phyloP scores from a whole-genome alignment of 2,797 vertebrate species.

The Siniperca undulata region DNA sequence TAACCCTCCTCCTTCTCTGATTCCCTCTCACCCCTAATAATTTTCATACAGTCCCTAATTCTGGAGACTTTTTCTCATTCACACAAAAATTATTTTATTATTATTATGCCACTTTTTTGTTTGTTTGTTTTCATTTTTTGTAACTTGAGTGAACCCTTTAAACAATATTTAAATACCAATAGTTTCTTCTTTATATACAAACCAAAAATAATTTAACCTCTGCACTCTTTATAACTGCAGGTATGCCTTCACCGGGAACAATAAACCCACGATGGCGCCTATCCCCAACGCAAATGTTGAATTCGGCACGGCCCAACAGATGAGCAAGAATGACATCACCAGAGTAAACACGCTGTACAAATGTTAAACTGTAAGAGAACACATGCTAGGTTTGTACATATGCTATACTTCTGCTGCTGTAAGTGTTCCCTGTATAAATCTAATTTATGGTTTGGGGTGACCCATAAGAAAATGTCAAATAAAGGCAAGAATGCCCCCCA shows the following conservation, averaged over 20 bases:
- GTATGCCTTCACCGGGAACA: slow-evolving; percentile 79
- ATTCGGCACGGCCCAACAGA: slow-evolving; percentile 69
- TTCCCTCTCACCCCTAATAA: no score
- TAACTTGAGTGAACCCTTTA: no score
- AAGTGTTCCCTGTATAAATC: not conserved
- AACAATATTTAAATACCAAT: no score
- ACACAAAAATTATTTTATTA: no score
- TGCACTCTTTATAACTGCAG: slow-evolving; percentile 46
- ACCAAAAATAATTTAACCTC: not conserved
- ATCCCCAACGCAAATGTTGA: slow-evolving; percentile 71
- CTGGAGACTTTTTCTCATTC: no score
- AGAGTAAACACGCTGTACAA: slow-evolving; percentile 76
- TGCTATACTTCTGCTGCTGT: not conserved
- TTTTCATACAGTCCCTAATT: no score
- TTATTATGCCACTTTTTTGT: no score
- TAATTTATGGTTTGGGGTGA: no score
- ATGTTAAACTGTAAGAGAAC: slow-evolving; percentile 56
- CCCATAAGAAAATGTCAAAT: no score
- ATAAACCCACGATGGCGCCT: slow-evolving; percentile 75
- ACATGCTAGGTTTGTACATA: not conserved
- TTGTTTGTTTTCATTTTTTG: no score
- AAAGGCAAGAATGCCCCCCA: not conserved
- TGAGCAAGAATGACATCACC: slow-evolving; percentile 77
- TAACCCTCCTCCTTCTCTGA: no score
- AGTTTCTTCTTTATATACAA: not conserved